phyloP scores from a whole-genome alignment of 2,888 invertebrate genomes.

The Venustoraphidia nigricollis region DNA sequence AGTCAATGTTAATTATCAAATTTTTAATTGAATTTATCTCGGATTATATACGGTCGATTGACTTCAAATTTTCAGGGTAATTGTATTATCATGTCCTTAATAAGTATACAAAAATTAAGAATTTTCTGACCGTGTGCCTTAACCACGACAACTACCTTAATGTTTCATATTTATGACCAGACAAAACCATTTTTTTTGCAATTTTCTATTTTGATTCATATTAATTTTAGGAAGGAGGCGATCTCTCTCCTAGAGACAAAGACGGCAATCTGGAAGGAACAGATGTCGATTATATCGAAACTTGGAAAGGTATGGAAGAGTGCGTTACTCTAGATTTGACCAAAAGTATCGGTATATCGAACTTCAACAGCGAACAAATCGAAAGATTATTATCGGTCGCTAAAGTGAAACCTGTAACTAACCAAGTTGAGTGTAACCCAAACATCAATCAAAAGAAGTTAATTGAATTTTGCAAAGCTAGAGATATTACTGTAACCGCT shows the following conservation, averaged over 20 bases:
- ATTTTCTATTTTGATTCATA: neutral
- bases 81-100: too few relatives aligned
- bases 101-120: too few relatives aligned
- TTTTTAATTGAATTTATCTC: too few relatives aligned
- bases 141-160: too few relatives aligned
- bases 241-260: slow-evolving; percentile 43
- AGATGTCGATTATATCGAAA: slow-evolving; percentile 58
- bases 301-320: slow-evolving; percentile 67
- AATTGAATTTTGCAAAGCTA: slow-evolving; percentile 49
- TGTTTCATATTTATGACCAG: too few relatives aligned
- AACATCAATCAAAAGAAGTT: slow-evolving; percentile 58
- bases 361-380: slow-evolving; percentile 70
- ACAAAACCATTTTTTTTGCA: too few relatives aligned
- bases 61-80: too few relatives aligned
- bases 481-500: slow-evolving; percentile 53
- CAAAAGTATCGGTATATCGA: slow-evolving; percentile 71
- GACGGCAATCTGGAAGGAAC: slow-evolving; percentile 40
- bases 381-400: slow-evolving; percentile 47
- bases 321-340: slow-evolving; percentile 51
- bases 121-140: too few relatives aligned
- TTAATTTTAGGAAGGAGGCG: slow-evolving; percentile 29
- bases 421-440: slow-evolving; percentile 67
- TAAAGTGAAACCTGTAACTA: slow-evolving; percentile 46
- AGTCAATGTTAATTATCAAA: too few relatives aligned
- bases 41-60: too few relatives aligned